Evolutionary conservation across 2,888 invertebrate species (phyloP), one percentile per base, ranked within the genome.

Genomic region (Platypus cylindrus): DNA sequence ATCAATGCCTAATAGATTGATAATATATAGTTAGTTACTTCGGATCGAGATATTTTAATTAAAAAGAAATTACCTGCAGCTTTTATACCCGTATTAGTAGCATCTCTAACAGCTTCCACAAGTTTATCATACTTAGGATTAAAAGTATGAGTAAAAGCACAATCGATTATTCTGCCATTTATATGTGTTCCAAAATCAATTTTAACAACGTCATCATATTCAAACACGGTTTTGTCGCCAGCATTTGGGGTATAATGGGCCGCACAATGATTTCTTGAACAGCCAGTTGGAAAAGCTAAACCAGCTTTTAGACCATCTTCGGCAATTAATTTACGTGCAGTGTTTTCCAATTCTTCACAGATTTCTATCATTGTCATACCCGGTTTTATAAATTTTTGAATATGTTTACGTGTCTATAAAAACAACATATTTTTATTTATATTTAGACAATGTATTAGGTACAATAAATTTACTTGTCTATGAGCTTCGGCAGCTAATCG

Each of bases 231-330:
- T 7, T 79, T 71, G 62, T 99, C 98, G 8, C 74, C 98, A 34
- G 93, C 91, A 62, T 99, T 99, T 3, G 98, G 98, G 9, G 98
- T 99, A 56, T 99, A 98, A 66, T 98, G 98, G 32, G 98, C 98
- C 35, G 98, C 98, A 59, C 95, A 97, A 60, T 98, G 86, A 64
- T 99, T 98, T 31, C 95, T 71, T n/a, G 94, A 95, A 34, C 43
- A 45, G 9, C 41, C 97, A 8, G 56, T 56, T 1, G 98, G 98
- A 61, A 98, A 98, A 5, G 89, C 89, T 39, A 90, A 63, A 0
- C 89, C 98, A 2, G 97, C 91, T 49, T 93, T 83, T 5, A 98
- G 66, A 1, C 94, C 95, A 54, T 93, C 85, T 62, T 98, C 98
- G 14, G 80, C 84, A 48, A 98, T 97, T 41, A 97, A 65, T 51